Evolutionary conservation across 2,888 invertebrate genomes (phyloP), one percentile per base, ranked within the genome.

Genomic region (Drosophila formosana): DNA sequence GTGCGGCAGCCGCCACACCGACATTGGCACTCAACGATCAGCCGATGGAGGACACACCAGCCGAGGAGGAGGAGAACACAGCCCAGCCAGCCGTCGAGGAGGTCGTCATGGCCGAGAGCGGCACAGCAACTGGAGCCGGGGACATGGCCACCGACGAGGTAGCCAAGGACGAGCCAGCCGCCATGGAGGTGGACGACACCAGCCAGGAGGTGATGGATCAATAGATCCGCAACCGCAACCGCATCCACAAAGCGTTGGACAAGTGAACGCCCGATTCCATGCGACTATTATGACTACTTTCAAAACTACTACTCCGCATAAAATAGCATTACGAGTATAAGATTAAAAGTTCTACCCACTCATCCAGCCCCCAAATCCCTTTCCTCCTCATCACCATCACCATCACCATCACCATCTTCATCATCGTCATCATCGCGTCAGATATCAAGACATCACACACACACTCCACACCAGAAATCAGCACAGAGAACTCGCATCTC

Each of bases 201-300:
- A 92, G 92, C 79, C 92, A 92, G 72, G 92, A 92, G 81, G 92
- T 92, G 60, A 92, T 92, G 92, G 92, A 92, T 80, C 92, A 92
- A 78, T 92, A 92, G 60, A 63, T 4, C 18, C 18, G 7, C 32
- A 43, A 23, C 18, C 13, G 30, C 25, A 37, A 23, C 18, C 13
- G 30, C 25, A 37, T 25, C 9, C 3, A 11, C 39, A n/a, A 81
- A 66, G 25, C 39, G 18, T 41, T 41, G 39, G 39, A n/a, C 37
- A n/a, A 25, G 23, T 30, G 18, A 47, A 41, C 28, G 30, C 37
- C 66, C 13, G 55, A 76, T 69, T 55, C 57, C 63, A 55, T 46
- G 68, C 63, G 57, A 70, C 69, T 69, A 70, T 30, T 63, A 79
- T 53, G 70, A 78, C 66, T 68, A 75, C 67, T 72, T 78, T 64